These are phyloP conservation scores for Aplochiton taeniatus DNA, from an alignment of 2,797 vertebrate genomes.

Conservation along the genomic window DNA sequence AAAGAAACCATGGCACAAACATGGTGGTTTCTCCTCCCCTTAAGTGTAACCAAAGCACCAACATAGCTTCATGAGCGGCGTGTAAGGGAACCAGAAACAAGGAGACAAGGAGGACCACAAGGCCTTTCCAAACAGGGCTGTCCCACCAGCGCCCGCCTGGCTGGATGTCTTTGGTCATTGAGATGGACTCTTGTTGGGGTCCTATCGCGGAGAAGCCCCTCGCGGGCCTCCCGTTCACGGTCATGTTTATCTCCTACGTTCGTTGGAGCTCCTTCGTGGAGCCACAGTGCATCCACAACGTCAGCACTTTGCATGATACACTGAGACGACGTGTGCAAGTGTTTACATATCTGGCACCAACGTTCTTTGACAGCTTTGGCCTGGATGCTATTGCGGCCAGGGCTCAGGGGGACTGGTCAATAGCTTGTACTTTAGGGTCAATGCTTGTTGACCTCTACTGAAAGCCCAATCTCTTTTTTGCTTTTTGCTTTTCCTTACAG, in stretches of 20 bases:
- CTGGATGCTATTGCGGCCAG: conserved; percentile 30
- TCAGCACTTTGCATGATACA: conserved; percentile 34
- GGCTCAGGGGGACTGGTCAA: conserved; percentile 29
- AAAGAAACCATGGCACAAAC: not conserved
- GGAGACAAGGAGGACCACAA: not conserved
- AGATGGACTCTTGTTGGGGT: not conserved
- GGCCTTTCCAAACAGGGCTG: not conserved
- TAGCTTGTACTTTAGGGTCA: conserved; percentile 43
- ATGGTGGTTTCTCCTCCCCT: not conserved
- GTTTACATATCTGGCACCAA: conserved; percentile 34
- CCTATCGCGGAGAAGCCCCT: conserved; percentile 15
- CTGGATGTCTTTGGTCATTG: not conserved
- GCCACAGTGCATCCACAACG: conserved; percentile 32
- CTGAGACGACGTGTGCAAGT: conserved; percentile 32
- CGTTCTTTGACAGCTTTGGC: conserved; percentile 46
- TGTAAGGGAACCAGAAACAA: conserved; percentile 1
- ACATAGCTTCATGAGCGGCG: conserved; percentile 13
- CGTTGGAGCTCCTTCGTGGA: conserved; percentile 31
- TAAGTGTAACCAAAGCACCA: conserved; percentile 11
- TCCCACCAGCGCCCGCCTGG: not conserved
- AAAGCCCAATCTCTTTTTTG: conserved; percentile 25
- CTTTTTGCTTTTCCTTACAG: too few species aligned
- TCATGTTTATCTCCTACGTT: conserved; percentile 15
- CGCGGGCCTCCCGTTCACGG: conserved; percentile 42
- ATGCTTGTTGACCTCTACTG: conserved; percentile 47